Conservation (phyloP, 2,888 invertebrate species). For the Pemphredon lugubris region DNA sequence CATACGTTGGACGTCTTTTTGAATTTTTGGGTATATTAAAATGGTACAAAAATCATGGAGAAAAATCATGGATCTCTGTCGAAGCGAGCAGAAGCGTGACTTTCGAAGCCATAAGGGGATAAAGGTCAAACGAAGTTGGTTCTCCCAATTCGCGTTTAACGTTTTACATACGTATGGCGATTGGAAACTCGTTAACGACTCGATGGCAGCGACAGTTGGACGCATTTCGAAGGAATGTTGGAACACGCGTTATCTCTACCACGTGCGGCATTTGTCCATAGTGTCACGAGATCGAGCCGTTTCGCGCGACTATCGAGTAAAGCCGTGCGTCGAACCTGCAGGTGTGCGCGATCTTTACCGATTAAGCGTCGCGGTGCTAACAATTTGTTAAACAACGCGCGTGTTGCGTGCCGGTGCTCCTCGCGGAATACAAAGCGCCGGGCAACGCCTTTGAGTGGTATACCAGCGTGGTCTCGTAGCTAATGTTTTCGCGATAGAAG, state of each 20-base stretch:
- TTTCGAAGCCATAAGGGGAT: too few relatives aligned
- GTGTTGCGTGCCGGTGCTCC: constrained; percentile 37
- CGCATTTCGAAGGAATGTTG: constrained; percentile 41
- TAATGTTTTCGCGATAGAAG: constrained; percentile 49
- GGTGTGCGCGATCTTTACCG: constrained; percentile 48
- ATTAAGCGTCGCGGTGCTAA: constrained; percentile 44
- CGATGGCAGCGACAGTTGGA: constrained; percentile 45
- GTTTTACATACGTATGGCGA: too few relatives aligned
- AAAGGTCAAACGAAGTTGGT: too few relatives aligned
- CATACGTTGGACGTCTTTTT: too few relatives aligned
- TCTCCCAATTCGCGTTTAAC: too few relatives aligned
- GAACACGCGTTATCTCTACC: constrained; percentile 48
- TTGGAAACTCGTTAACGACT: constrained; percentile 37
- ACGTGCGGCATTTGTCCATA: constrained; percentile 33
- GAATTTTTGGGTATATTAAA: too few relatives aligned
- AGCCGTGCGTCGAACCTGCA: constrained; percentile 18
- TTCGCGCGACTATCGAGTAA: constrained; percentile 31
- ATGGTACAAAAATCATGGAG: too few relatives aligned
- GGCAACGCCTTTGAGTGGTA: constrained; percentile 57
- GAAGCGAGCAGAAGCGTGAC: too few relatives aligned
- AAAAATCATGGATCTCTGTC: too few relatives aligned
- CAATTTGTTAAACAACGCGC: constrained; percentile 60
- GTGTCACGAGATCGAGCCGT: constrained; percentile 35
- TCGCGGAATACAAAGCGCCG: constrained; percentile 55
- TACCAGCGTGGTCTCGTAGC: constrained; percentile 28